phyloP scores from a whole-genome alignment of 2,797 vertebrate genomes.

The Sebastes iracundus region DNA sequence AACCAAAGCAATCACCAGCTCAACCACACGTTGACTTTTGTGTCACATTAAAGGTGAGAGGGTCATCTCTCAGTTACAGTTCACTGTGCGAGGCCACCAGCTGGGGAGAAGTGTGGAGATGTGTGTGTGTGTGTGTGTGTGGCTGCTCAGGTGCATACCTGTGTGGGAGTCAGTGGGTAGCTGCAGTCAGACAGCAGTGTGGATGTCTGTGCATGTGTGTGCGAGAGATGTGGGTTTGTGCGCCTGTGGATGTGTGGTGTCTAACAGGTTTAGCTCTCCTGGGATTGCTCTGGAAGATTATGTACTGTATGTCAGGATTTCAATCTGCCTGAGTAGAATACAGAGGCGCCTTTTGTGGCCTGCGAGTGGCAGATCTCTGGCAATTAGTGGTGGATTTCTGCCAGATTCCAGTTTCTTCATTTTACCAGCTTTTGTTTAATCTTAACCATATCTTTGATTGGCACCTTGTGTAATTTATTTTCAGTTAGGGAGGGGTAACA shows the following conservation, averaged over 20 bases:
- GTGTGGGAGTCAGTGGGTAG: not conserved
- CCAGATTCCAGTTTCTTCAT: not conserved
- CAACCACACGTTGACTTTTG: conserved; percentile 44
- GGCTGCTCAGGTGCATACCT: conserved; percentile 12
- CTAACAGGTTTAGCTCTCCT: conserved; percentile 61
- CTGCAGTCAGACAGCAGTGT: not conserved
- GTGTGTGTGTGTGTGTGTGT: not conserved
- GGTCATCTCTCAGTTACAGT: conserved; percentile 56
- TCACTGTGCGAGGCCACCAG: conserved; percentile 36
- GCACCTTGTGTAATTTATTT: not conserved
- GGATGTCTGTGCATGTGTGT: not conserved
- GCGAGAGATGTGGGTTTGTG: not conserved
- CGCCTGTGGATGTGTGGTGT: not conserved
- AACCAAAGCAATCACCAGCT: conserved; percentile 44
- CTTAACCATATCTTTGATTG: not conserved
- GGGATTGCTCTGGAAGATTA: conserved; percentile 58
- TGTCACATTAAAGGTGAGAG: conserved; percentile 52
- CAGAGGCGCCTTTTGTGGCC: conserved; percentile 11
- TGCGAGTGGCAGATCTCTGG: conserved; percentile 1
- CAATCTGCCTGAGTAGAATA: conserved; percentile 54
- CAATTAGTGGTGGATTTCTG: conserved; percentile 1
- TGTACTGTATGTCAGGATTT: conserved; percentile 53
- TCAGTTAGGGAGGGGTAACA: not conserved
- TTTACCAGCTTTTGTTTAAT: not conserved
- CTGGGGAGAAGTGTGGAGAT: not conserved